These are phyloP conservation scores for Atherix ibis DNA, from an alignment of 2,888 invertebrate species.

Conservation along the genomic window DNA sequence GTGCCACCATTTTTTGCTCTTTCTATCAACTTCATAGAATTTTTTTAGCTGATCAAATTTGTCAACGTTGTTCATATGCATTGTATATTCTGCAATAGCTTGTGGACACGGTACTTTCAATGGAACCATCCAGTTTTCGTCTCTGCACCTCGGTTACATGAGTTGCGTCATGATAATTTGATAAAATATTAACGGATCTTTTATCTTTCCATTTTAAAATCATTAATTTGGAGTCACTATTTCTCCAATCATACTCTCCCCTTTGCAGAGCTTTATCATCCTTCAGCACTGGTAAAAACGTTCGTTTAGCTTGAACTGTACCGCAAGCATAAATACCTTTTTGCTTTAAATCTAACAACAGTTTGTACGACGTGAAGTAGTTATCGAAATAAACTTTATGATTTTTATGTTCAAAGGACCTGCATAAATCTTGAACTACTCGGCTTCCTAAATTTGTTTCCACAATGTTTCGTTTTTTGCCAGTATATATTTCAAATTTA, in stretches of 20 bases:
- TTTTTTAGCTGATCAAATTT: constrained; percentile 10
- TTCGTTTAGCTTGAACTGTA: constrained; percentile 1
- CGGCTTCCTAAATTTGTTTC: background rate
- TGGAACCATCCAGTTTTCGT: background rate
- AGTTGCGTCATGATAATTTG: constrained; percentile 4
- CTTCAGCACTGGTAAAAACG: background rate
- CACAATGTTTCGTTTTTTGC: background rate
- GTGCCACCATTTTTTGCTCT: constrained; percentile 4
- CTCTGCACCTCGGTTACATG: background rate
- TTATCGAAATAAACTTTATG: constrained; percentile 3
- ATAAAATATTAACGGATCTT: constrained; percentile 2
- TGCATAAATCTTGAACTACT: background rate
- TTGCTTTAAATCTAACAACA: constrained; percentile 1
- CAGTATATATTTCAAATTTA: background rate
- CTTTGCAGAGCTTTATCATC: constrained; percentile 4
- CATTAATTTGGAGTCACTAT: constrained; percentile 7
- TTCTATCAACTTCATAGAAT: constrained; percentile 9
- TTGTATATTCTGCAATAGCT: constrained; percentile 9
- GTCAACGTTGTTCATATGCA: constrained; percentile 9
- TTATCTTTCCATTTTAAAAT: constrained; percentile 8
- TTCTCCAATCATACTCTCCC: constrained; percentile 6
- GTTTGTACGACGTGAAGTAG: background rate
- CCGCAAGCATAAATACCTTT: constrained; percentile 1
- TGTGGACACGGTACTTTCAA: constrained; percentile 8
- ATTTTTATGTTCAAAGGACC: background rate